Evolutionary conservation across 2,797 vertebrate genomes (phyloP).

Genomic region (Scolopax bukidnonensis): DNA sequence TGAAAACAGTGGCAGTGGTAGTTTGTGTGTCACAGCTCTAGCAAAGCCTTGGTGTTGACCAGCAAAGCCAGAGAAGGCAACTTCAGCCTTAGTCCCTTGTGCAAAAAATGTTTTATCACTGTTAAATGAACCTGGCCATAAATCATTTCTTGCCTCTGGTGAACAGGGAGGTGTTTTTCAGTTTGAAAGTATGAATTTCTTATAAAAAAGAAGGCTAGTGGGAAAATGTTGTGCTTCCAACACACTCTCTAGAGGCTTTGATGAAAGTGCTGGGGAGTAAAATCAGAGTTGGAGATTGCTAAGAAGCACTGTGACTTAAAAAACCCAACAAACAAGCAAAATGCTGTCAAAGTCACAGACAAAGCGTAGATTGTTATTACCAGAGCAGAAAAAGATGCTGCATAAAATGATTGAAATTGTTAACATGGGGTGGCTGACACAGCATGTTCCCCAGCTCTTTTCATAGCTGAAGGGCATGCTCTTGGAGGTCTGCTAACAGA

Average conservation of each 20-base stretch:
- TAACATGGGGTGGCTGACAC: background rate
- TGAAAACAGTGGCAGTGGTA: background rate
- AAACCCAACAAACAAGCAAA: background rate
- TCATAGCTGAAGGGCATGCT: background rate
- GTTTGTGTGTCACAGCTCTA: background rate
- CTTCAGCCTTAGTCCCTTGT: background rate
- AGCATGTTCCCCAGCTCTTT: background rate
- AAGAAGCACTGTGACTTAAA: background rate
- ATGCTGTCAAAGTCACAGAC: background rate
- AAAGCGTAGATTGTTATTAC: background rate
- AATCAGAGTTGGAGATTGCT: background rate
- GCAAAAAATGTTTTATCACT: background rate
- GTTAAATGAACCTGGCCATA: background rate
- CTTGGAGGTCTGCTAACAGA: background rate
- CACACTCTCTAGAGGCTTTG: background rate
- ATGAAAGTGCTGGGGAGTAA: background rate
- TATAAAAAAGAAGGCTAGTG: background rate
- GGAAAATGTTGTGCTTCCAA: background rate
- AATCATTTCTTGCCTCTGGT: background rate
- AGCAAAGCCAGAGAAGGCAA: background rate
- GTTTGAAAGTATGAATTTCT: background rate
- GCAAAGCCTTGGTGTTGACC: background rate
- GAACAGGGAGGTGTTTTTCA: background rate
- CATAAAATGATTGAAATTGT: slow-evolving; percentile 21
- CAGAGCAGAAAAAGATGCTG: background rate